phyloP scores from a whole-genome alignment of 2,113 vertebrate genomes.

The Xyliphius kryptos region DNA sequence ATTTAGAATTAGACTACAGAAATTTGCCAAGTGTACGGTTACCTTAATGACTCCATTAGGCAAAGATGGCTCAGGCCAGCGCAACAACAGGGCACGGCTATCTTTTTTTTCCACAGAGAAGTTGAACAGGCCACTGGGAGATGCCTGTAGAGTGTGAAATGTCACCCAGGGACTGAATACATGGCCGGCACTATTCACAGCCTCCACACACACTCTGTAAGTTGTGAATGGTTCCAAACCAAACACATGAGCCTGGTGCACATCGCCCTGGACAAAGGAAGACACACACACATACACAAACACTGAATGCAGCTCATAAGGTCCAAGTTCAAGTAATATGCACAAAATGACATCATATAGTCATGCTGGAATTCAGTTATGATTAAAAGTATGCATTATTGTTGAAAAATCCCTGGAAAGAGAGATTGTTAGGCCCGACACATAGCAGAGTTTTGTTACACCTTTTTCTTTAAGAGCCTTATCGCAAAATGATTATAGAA shows the following conservation, averaged over 20 bases:
- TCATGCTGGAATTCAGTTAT: no score
- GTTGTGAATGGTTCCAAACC: conserved; percentile 78
- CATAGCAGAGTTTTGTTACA: no score
- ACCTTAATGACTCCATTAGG: conserved; percentile 79
- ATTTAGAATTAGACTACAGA: not conserved
- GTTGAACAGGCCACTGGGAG: conserved; percentile 74
- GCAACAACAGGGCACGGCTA: conserved; percentile 74
- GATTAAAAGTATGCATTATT: no score
- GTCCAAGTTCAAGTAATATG: no score
- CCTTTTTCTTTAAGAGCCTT: no score
- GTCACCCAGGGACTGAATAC: conserved; percentile 74
- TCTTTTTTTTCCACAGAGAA: conserved; percentile 77
- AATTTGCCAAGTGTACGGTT: conserved; percentile 14
- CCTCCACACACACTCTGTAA: conserved; percentile 71
- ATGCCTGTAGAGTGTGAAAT: conserved; percentile 74
- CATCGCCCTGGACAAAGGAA: conserved; percentile 44
- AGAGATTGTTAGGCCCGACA: no score
- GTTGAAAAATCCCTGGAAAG: no score
- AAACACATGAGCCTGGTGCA: conserved; percentile 70
- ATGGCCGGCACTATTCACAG: conserved; percentile 73
- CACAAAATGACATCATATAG: no score
- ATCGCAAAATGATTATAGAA: no score
- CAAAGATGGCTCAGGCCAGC: conserved; percentile 71
- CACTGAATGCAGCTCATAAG: not conserved
- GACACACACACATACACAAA: not conserved